phyloP scores from a whole-genome alignment of 2,113 vertebrate species.

The Oreochromis niloticus region DNA sequence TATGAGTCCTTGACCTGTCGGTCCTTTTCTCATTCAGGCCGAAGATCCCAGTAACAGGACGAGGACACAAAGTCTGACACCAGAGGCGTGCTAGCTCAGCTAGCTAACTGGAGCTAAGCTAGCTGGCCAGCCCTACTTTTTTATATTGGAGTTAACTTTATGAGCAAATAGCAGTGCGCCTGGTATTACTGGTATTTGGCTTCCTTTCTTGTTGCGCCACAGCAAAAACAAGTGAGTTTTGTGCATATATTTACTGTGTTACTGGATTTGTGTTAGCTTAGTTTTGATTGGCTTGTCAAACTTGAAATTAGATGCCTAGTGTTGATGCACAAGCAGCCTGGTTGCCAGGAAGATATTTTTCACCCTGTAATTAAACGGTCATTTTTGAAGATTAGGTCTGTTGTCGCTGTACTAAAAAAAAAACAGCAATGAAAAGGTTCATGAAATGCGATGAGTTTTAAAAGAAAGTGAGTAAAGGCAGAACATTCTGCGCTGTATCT shows the following conservation, averaged over 20 bases:
- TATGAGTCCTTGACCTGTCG: neutral
- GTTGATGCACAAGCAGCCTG: neutral
- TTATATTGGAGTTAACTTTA: neutral
- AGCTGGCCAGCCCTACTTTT: neutral
- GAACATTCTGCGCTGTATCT: neutral
- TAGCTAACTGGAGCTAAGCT: conserved; percentile 16
- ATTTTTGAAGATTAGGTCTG: neutral
- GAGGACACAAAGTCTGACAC: neutral
- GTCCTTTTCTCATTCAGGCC: neutral
- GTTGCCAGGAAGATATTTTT: neutral
- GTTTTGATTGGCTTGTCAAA: neutral
- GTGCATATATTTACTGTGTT: neutral
- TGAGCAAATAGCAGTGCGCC: neutral
- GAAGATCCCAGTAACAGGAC: neutral
- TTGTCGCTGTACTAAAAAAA: neutral
- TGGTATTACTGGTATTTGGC: neutral
- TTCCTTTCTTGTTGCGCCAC: neutral
- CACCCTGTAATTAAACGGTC: neutral
- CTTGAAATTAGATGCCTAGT: neutral
- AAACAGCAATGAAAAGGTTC: neutral
- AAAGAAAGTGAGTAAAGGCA: neutral
- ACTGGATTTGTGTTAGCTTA: neutral
- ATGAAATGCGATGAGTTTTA: neutral
- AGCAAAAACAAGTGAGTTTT: neutral
- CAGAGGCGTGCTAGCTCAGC: neutral